A percentile compares a stretch with the other conserved stretches of the same genome.
phyloP scores from a whole-genome alignment of 2,797 vertebrate genomes.

The Gymnodraco acuticeps region DNA sequence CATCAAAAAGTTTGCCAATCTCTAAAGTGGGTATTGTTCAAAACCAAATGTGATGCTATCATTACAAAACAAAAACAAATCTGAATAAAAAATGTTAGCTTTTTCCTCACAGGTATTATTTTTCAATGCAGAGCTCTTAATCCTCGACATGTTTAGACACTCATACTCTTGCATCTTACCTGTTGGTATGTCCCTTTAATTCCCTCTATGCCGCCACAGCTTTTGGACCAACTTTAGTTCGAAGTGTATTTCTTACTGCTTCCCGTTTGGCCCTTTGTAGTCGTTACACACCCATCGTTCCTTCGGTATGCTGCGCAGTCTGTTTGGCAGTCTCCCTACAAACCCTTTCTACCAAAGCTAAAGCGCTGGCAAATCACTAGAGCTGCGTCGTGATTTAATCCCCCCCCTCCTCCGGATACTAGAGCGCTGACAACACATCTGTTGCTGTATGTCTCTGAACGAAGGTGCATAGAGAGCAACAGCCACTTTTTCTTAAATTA shows the following conservation, averaged over 20 bases:
- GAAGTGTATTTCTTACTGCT: slow-evolving; percentile 67
- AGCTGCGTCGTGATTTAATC: slow-evolving; percentile 80
- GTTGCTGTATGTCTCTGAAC: slow-evolving; percentile 64
- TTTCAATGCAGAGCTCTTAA: neutral
- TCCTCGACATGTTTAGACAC: slow-evolving; percentile 8
- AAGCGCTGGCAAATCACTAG: slow-evolving; percentile 83
- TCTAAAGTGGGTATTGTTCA: neutral
- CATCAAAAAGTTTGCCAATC: neutral
- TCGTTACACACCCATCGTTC: slow-evolving; percentile 55
- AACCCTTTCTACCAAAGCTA: slow-evolving; percentile 72
- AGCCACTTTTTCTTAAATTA: slow-evolving; percentile 5
- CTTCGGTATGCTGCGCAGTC: slow-evolving; percentile 45
- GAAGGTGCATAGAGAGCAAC: slow-evolving; percentile 30
- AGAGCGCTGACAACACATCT: slow-evolving; percentile 78
- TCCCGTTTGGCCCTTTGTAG: slow-evolving; percentile 56
- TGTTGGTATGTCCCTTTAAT: slow-evolving; percentile 41
- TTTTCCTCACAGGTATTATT: neutral
- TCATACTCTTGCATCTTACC: slow-evolving; percentile 63
- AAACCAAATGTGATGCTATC: neutral
- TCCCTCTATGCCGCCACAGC: slow-evolving; percentile 17
- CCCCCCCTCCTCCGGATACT: slow-evolving; percentile 65
- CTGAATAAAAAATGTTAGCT: neutral
- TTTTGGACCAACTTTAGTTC: slow-evolving; percentile 8
- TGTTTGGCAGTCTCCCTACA: slow-evolving; percentile 72
- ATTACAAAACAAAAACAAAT: neutral